A percentile compares a stretch with the other conserved stretches of the same genome.
Evolutionary conservation across 2,888 invertebrate genomes (phyloP).

Genomic region (Carabus problematicus): DNA sequence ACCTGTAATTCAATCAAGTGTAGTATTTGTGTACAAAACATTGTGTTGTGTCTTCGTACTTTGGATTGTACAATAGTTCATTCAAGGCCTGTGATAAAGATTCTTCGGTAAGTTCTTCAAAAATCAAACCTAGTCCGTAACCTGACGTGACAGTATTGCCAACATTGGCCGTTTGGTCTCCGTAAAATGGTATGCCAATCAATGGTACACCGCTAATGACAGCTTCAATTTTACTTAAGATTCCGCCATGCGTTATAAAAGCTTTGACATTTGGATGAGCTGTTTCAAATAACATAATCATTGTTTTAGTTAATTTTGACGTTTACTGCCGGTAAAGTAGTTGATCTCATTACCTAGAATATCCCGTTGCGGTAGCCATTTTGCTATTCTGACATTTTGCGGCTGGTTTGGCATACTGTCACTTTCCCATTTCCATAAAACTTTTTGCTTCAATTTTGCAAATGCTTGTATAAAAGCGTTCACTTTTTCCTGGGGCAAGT

Average conservation of each 20-base stretch:
- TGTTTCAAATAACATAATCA: slow-evolving; percentile 45
- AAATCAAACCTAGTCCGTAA: slow-evolving; percentile 55
- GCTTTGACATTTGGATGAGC: slow-evolving; percentile 63
- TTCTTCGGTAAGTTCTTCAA: slow-evolving; percentile 57
- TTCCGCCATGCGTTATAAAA: slow-evolving; percentile 67
- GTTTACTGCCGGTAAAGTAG: no score
- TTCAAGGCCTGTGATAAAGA: slow-evolving; percentile 56
- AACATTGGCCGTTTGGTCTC: slow-evolving; percentile 61
- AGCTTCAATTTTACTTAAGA: slow-evolving; percentile 65
- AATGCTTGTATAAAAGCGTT: slow-evolving; percentile 52
- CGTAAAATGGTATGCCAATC: slow-evolving; percentile 61
- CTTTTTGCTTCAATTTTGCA: slow-evolving; percentile 52
- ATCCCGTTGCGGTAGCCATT: slow-evolving; percentile 55
- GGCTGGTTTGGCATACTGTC: slow-evolving; percentile 50
- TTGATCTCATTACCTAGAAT: slow-evolving; percentile 54
- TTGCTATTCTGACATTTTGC: slow-evolving; percentile 50
- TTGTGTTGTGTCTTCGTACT: slow-evolving; percentile 44
- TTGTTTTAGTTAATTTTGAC: not conserved
- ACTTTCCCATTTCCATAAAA: slow-evolving; percentile 56
- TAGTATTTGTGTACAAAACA: not conserved
- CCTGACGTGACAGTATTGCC: slow-evolving; percentile 57
- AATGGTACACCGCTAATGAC: slow-evolving; percentile 60
- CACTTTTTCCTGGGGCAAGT: slow-evolving; percentile 48
- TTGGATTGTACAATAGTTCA: slow-evolving; percentile 55
- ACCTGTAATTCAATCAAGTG: slow-evolving; percentile 4